phyloP scores from a whole-genome alignment of 35 echinoderm and acorn worm genomes.

The Ophiothrix spiculata region DNA sequence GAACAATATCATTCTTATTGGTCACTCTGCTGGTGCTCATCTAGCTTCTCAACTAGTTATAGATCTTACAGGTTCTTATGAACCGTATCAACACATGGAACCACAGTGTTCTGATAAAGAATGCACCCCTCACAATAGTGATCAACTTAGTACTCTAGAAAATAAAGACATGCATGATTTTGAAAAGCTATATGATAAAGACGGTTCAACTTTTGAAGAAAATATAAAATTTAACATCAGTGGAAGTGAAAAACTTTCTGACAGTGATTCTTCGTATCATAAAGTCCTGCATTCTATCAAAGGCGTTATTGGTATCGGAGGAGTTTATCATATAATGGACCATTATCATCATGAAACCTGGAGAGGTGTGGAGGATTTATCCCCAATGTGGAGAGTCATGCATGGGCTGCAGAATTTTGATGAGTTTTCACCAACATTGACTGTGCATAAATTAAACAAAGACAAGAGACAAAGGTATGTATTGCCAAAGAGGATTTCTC shows the following conservation, averaged over 20 bases:
- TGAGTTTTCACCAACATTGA: slow-evolving; percentile 47
- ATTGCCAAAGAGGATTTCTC: background rate
- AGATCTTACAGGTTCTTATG: slow-evolving; percentile 29
- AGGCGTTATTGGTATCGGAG: slow-evolving; percentile 64
- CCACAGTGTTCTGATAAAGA: background rate
- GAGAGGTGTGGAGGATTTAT: slow-evolving; percentile 64
- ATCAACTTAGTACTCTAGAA: too few species aligned
- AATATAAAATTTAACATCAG: background rate
- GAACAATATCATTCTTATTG: slow-evolving; percentile 45
- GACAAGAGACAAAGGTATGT: slow-evolving; percentile 51
- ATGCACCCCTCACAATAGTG: too few species aligned
- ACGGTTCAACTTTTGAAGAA: too few species aligned
- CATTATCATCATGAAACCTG: slow-evolving; percentile 72
- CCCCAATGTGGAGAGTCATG: slow-evolving; percentile 71
- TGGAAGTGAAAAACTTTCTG: background rate
- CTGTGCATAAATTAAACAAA: slow-evolving; percentile 14
- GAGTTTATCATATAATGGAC: slow-evolving; percentile 69
- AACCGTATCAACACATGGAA: background rate
- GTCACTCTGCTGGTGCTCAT: slow-evolving; percentile 78
- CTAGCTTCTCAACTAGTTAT: slow-evolving; percentile 41
- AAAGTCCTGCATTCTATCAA: slow-evolving; percentile 36
- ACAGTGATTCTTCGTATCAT: background rate
- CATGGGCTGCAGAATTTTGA: slow-evolving; percentile 59
- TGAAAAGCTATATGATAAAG: too few species aligned
- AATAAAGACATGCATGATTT: too few species aligned